Evolutionary conservation across 2,113 vertebrate species (phyloP).

Genomic region (Conger conger): DNA sequence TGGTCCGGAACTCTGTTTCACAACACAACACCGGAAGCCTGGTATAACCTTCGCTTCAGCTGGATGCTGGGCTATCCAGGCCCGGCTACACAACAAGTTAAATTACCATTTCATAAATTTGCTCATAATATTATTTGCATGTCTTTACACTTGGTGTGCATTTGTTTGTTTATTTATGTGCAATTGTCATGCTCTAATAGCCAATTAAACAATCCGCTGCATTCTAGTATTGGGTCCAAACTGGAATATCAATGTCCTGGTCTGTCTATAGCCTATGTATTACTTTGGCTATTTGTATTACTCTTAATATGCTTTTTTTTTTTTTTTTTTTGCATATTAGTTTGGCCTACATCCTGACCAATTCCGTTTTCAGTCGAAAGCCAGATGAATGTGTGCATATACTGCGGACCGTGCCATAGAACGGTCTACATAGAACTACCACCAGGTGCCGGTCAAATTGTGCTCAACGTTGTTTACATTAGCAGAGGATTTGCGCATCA

Average conservation of each 20-base stretch:
- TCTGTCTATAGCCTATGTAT: neutral
- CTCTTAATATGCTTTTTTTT: too few relatives aligned
- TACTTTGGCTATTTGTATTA: neutral
- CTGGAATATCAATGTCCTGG: neutral
- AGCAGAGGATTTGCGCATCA: too few relatives aligned
- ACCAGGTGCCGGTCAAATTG: too few relatives aligned
- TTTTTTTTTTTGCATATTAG: neutral
- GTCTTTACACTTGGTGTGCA: neutral
- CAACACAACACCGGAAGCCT: slow-evolving; percentile 11
- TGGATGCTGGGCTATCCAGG: neutral
- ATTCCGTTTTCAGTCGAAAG: too few relatives aligned
- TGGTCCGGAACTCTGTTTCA: slow-evolving; percentile 22
- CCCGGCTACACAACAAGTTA: neutral
- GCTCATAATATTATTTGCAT: neutral
- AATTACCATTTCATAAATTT: neutral
- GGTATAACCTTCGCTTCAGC: neutral
- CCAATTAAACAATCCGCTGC: neutral
- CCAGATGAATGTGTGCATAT: too few relatives aligned
- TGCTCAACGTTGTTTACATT: too few relatives aligned
- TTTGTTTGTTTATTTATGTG: neutral
- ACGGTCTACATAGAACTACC: too few relatives aligned
- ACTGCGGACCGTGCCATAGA: too few relatives aligned
- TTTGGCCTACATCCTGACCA: too few relatives aligned
- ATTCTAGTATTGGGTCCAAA: neutral
- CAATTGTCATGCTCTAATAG: neutral